Percentiles rank a stretch among this genome's conserved stretches.
Conservation (phyloP, 2,888 invertebrate species). For the Acanthacorydalis orientalis region DNA sequence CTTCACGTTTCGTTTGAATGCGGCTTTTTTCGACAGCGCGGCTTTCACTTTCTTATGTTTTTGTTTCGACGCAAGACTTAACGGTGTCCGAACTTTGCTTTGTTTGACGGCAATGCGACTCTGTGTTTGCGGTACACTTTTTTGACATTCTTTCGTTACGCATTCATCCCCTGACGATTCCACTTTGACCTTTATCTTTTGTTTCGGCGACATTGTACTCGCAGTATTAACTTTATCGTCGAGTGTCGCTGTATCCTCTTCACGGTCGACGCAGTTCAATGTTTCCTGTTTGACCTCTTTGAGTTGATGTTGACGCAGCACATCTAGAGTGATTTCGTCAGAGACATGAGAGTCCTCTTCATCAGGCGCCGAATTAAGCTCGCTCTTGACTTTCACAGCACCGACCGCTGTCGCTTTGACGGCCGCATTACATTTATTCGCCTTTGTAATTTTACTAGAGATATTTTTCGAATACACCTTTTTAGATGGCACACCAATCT, state of each 20-base stretch:
- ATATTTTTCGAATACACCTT: too few species aligned
- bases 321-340: slow-evolving; percentile 13
- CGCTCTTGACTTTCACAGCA: slow-evolving; percentile 8
- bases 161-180: neutral
- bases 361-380: neutral
- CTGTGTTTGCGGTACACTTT: neutral
- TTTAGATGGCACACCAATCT: too few species aligned
- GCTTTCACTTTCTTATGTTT: slow-evolving; percentile 1
- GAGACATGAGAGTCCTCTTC: slow-evolving; percentile 12
- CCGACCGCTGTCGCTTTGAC: too few species aligned
- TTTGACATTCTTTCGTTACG: neutral
- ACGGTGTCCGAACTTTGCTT: neutral
- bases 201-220: neutral
- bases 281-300: slow-evolving; percentile 8
- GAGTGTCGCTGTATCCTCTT: slow-evolving; percentile 13
- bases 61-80: neutral
- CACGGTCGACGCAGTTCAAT: slow-evolving; percentile 15
- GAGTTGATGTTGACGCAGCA: slow-evolving; percentile 8
- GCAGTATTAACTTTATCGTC: neutral
- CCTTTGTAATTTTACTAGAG: too few species aligned
- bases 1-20: slow-evolving; percentile 10
- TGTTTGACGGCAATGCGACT: neutral
- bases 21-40: slow-evolving; percentile 6
- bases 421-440: too few species aligned
- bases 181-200: neutral